Conservation (phyloP, 2,113 vertebrate species). For the Mellivora capensis region DNA sequence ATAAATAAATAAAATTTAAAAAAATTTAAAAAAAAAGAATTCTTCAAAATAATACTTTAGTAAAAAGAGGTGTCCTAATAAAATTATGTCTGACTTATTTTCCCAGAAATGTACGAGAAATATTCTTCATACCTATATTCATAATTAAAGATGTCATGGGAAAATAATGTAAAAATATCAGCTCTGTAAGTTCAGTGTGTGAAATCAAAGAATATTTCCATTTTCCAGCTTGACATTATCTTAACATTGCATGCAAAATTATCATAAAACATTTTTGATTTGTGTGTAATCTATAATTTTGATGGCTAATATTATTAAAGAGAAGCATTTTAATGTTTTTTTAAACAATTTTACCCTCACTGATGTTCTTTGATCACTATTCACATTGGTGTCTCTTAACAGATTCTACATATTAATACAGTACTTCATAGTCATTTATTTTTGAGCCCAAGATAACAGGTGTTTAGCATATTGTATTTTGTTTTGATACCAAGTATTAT, state of each 20-base stretch:
- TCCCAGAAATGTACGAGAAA: background rate
- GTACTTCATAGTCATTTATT: constrained; percentile 33
- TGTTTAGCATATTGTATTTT: constrained; percentile 19
- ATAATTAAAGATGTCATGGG: background rate
- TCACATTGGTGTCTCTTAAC: background rate
- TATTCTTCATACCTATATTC: background rate
- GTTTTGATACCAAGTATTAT: constrained; percentile 3
- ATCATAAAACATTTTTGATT: background rate
- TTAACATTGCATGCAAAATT: background rate
- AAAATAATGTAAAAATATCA: background rate
- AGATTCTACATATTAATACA: background rate
- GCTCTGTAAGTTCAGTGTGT: background rate
- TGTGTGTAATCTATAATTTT: background rate
- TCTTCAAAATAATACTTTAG: background rate
- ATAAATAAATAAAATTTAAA: too few species aligned
- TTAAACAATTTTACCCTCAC: background rate
- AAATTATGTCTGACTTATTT: constrained; percentile 10
- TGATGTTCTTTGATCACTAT: background rate
- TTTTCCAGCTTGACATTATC: background rate
- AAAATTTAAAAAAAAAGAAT: too few species aligned
- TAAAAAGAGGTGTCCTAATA: background rate
- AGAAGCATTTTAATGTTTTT: background rate
- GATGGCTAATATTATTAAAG: background rate
- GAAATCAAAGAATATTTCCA: background rate
- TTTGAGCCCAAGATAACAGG: background rate